Base-by-base conservation (phyloP, 2,888 invertebrate genomes). In the Protodeltote pygarga region DNA sequence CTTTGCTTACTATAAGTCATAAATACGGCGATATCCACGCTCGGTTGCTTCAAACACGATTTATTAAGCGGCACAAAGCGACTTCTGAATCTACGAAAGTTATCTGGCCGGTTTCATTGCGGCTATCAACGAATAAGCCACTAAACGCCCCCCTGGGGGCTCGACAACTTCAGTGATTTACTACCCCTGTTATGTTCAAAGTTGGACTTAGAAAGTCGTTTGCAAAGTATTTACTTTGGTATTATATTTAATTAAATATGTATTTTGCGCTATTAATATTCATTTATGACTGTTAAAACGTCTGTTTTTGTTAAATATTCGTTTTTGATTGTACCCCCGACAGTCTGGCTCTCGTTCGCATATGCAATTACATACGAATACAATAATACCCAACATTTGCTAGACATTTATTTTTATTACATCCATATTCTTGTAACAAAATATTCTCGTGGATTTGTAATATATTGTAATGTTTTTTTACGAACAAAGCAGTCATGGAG, bases 91-190 rank as follows among this genome's bases (percentile, higher is more conserved):
- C 62, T 73, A 58, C 49, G 51, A 49, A 64, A 68, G 54, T 75
- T 73, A 70, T 77, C 68, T 71, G 63, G 45, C 50, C 57, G 60
- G 50, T 57, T 66, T 62, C 47, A 27, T 38, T 23, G 49, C 58
- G 62, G 64, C 66, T 72, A 67, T 67, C 66, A 66, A 67, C 51
- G 61, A 63, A 57, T 75, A 69, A 71, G 59, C 71, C 50, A 53
- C 54, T 71, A 69, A 75, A 73, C 59, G 59, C 53, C 44, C 73
- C 47, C 63, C 54, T 50, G 54, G 58, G 64, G 52, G 11, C 10
- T 24, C 27, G 37, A 40, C 46, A 66, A 65, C 53, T 68, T 53
- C 20, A 16, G 42, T 64, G 65, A 75, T 76, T 75, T 69, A 69
- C 53, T 59, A 38, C 21, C 16, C 27, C 27, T 16, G 20, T 19